A percentile compares a stretch with the other conserved stretches of the same genome.
phyloP scores from a whole-genome alignment of 2,113 vertebrate species.

The Anguilla japonica region DNA sequence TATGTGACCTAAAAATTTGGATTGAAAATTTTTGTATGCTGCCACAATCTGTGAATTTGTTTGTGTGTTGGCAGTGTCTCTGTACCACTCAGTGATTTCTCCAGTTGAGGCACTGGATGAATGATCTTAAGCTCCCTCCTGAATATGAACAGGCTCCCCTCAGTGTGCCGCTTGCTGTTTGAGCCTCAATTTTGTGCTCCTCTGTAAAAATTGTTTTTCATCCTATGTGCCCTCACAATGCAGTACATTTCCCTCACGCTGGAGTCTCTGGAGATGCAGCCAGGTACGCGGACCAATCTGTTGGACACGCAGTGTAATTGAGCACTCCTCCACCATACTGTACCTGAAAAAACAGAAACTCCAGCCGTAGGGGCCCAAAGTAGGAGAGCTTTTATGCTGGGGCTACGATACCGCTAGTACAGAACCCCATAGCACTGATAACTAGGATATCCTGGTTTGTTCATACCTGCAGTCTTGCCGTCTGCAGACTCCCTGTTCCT shows the following conservation, averaged over 20 bases:
- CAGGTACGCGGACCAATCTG: not conserved
- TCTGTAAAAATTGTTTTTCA: slow-evolving; percentile 26
- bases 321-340: not conserved
- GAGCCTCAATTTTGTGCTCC: not conserved
- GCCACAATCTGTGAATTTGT: not conserved
- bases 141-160: not conserved
- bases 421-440: not conserved
- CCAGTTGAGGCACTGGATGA: not conserved
- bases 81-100: not conserved
- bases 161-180: slow-evolving; percentile 24
- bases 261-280: not conserved
- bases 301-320: not conserved
- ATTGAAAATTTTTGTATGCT: not conserved
- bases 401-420: no score
- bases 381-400: no score
- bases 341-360: not conserved
- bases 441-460: not conserved
- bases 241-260: not conserved
- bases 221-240: slow-evolving; percentile 17
- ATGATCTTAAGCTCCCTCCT: slow-evolving; percentile 18
- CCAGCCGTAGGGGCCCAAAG: not conserved
- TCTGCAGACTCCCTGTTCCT: slow-evolving; percentile 3
- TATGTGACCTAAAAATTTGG: not conserved
- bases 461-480: not conserved
- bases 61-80: not conserved